These are phyloP conservation scores for Galagoides demidoff DNA, from an alignment of 2,797 vertebrate species.

Conservation along the genomic window DNA sequence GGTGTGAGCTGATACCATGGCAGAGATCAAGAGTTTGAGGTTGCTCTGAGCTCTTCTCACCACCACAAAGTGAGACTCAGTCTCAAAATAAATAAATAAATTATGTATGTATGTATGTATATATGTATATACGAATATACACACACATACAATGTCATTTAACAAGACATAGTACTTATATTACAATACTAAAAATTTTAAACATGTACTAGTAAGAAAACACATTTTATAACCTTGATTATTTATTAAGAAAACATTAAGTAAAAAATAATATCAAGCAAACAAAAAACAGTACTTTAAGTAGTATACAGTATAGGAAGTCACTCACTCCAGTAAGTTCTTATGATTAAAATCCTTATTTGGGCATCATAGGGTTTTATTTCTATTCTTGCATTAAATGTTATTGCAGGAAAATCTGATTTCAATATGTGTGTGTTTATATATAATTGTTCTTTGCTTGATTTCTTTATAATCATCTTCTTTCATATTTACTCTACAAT, in stretches of 20 bases:
- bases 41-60: no score
- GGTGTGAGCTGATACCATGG: no score
- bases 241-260: neutral
- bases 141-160: neutral
- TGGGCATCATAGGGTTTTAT: neutral
- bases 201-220: neutral
- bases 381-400: neutral
- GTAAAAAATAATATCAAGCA: neutral
- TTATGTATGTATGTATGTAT: no score
- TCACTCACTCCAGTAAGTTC: neutral
- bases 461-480: neutral
- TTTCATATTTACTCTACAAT: neutral
- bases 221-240: neutral
- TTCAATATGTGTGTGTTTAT: neutral
- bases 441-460: neutral
- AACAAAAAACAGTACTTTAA: neutral
- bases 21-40: no score
- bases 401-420: neutral
- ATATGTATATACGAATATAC: no score
- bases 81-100: no score
- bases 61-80: no score
- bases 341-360: neutral
- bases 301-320: neutral
- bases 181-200: neutral
- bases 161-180: neutral